Evolutionary conservation across 2,888 invertebrate genomes (phyloP), one percentile per base, ranked within the genome.

Genomic region (Lochmaea crataegi): DNA sequence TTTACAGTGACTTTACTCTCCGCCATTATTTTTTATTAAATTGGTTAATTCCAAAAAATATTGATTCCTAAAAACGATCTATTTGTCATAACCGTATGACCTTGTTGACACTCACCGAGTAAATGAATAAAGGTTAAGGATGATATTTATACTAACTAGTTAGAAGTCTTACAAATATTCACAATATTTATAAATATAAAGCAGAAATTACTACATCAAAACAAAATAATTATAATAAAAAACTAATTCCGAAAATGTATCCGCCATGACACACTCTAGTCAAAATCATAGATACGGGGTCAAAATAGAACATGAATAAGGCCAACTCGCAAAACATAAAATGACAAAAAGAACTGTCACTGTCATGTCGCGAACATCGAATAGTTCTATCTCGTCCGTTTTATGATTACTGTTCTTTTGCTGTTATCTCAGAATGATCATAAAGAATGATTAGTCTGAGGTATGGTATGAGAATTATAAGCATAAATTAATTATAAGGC

Each of bases 1-100:
- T 77, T 80, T 65, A 79, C 66, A 38, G 76, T 72, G 14, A 83
- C 72, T 76, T 82, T 82, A 72, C 79, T 79, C 45, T 83, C 83
- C 72, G 83, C 83, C 83, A 83, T 83, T 58, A 71, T 79, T 65
- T 53, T 18, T 56, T 32, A 38, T 63, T 65, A 66, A 66, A 66
- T 63, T 56, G 42, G 26, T 56, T 45, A 32, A 57, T 32, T 38
- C 41, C 14, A 67, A 65, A 68, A 68, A 64, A 56, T 69, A 65
- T 60, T 32, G 65, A 69, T 63, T 63, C 56, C 48, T 45, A 73
- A 63, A 68, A 68, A 64, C 57, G 56, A 65, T 69, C 71, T 63
- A 65, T 66, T 73, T 76, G 76, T 76, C 76, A 76, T 65, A 74
- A 68, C 63, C 32, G 45, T 65, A 26, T 74, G 75, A 74, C 73